A percentile compares a stretch with the other conserved stretches of the same genome.
phyloP scores from a whole-genome alignment of 1,140 invertebrate genomes.

The Drosophila funebris region DNA sequence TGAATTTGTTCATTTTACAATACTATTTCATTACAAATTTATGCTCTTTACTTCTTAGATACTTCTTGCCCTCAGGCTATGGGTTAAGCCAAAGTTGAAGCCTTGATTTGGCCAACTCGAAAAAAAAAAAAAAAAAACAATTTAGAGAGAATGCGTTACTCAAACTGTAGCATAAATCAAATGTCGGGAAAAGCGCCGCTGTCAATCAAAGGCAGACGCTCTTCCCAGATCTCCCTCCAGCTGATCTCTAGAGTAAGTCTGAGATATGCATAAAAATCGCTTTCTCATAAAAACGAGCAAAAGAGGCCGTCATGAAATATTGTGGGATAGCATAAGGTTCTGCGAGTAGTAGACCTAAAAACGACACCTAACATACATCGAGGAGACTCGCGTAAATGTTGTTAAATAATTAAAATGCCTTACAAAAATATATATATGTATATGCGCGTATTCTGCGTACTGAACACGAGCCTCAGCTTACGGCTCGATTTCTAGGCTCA shows the following conservation, averaged over 20 bases:
- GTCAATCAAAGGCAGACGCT: slow-evolving; percentile 40
- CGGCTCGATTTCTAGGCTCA: background rate
- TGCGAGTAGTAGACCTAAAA: slow-evolving; percentile 64
- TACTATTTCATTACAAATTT: too few species aligned
- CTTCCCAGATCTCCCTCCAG: too few species aligned
- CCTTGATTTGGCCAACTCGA: background rate
- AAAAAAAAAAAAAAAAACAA: background rate
- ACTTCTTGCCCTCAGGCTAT: too few species aligned
- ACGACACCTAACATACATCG: slow-evolving; percentile 55
- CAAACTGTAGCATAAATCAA: slow-evolving; percentile 71
- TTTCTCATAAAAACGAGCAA: slow-evolving; percentile 66
- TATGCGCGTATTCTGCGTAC: background rate
- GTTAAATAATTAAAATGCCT: slow-evolving; percentile 72
- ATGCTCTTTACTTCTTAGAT: too few species aligned
- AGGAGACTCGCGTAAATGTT: slow-evolving; percentile 54
- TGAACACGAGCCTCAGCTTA: background rate
- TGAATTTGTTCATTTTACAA: too few species aligned
- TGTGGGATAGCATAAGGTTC: slow-evolving; percentile 26
- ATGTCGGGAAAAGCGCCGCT: slow-evolving; percentile 54
- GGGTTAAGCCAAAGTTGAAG: too few species aligned
- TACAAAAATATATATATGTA: slow-evolving; percentile 13
- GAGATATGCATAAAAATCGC: slow-evolving; percentile 59
- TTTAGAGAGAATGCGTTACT: slow-evolving; percentile 32
- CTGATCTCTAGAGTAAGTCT: too few species aligned
- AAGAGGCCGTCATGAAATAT: slow-evolving; percentile 32